These are phyloP conservation scores for Heteromormyrus szaboi DNA, from an alignment of 2,797 vertebrate species.

Conservation along the genomic window DNA sequence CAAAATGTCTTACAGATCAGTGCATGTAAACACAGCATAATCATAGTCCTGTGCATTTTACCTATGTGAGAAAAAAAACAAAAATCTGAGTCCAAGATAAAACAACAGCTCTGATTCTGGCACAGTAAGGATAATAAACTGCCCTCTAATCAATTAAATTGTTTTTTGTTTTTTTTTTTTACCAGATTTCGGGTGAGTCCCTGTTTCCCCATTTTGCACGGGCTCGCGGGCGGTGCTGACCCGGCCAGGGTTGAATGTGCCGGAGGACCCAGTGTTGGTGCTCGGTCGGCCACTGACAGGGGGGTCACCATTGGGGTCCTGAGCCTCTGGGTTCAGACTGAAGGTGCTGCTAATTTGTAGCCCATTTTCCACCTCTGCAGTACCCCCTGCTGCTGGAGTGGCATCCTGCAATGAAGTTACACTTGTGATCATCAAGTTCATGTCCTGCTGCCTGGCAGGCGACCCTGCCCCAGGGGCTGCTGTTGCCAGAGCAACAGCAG, in stretches of 20 bases:
- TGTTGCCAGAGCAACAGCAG: slow-evolving; percentile 45
- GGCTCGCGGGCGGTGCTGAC: slow-evolving; percentile 75
- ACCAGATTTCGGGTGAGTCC: slow-evolving; percentile 86
- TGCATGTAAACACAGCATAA: background rate
- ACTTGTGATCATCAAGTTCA: slow-evolving; percentile 95
- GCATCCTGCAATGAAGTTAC: slow-evolving; percentile 88
- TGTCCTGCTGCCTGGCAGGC: slow-evolving; percentile 55
- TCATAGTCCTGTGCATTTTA: background rate
- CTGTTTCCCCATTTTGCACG: slow-evolving; percentile 89
- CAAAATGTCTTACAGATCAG: background rate
- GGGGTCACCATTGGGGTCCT: slow-evolving; percentile 33
- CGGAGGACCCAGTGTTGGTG: slow-evolving; percentile 57
- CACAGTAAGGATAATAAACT: background rate
- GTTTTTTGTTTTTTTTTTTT: slow-evolving; percentile 32
- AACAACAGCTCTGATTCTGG: background rate
- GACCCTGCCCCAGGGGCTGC: slow-evolving; percentile 34
- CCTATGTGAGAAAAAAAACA: background rate
- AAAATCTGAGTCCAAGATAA: background rate
- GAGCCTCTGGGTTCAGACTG: slow-evolving; percentile 64
- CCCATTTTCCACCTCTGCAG: slow-evolving; percentile 73
- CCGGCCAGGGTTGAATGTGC: slow-evolving; percentile 93
- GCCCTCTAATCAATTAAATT: background rate
- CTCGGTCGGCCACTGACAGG: slow-evolving; percentile 41
- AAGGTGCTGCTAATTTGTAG: slow-evolving; percentile 85
- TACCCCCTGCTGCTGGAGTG: slow-evolving; percentile 56